Evolutionary conservation across 2,888 invertebrate genomes (phyloP), one percentile per base, ranked within the genome.

Genomic region (Drosophila seclusa): DNA sequence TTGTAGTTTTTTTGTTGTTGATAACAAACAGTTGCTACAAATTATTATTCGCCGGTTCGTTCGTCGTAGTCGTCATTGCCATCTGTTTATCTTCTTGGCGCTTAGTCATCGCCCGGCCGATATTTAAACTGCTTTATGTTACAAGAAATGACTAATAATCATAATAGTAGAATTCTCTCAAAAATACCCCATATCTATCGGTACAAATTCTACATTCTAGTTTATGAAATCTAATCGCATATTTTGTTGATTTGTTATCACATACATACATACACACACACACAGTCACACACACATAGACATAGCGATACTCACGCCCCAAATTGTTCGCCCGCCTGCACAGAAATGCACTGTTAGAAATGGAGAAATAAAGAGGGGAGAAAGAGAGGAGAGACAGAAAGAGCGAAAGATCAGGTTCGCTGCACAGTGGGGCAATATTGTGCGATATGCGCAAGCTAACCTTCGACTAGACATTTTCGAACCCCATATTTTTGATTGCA

Each of bases 191-290:
- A 64, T 65, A 78, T 77, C 66, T 69, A 73, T 77, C 69, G 63
- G 57, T 53, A 32, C 54, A 50, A 13, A 27, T 38, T 1, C n/a
- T n/a, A 27, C 4, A 24, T 38, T 49, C 42, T 75, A 78, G 73
- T 69, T 67, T 66, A 77, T 76, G 79, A 74, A 85, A 85, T 85
- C 85, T 85, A 89, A 85, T 89, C 85, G 55, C 68, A 64, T 73
- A 61, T 57, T 29, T 57, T 74, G 73, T 65, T 38, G 66, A 70
- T 71, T 79, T 57, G 73, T 86, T 85, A 85, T 85, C 85, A 86
- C 54, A 76, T 52, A 53, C 59, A 68, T 54, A 52, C 57, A 73
- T 50, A 53, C 61, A 68, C 55, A 54, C 57, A 76, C 52, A 55
- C 57, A 68, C 58, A 53, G 61, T 61, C 68, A 54, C 36, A 49